Evolutionary conservation across 2,113 vertebrate species (phyloP).

Genomic region (Sorex fumeus): DNA sequence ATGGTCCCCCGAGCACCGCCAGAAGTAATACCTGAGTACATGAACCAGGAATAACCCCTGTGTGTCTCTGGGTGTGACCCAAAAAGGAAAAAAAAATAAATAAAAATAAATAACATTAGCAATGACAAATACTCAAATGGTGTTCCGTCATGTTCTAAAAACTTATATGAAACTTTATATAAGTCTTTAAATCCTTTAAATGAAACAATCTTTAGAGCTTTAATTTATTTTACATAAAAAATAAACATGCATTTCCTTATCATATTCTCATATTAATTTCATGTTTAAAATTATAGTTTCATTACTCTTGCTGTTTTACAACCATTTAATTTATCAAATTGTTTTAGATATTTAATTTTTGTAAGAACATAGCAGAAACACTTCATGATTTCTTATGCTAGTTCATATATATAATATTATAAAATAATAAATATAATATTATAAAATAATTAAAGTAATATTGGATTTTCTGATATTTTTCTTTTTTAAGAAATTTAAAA

Average conservation of each 20-base stretch:
- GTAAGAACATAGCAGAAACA: neutral
- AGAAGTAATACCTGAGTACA: no score
- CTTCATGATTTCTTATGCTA: neutral
- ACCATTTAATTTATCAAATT: neutral
- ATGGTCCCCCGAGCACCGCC: no score
- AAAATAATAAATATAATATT: conserved; percentile 36
- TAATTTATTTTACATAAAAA: conserved; percentile 20
- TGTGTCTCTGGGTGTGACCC: no score
- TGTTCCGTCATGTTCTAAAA: conserved; percentile 19
- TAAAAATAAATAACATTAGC: conserved; percentile 34
- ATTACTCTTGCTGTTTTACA: conserved; percentile 46
- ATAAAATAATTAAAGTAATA: conserved; percentile 27
- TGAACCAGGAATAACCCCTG: no score
- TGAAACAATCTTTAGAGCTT: neutral
- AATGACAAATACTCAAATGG: conserved; percentile 13
- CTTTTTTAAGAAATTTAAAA: neutral
- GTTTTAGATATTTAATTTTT: neutral
- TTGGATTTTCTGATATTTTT: no score
- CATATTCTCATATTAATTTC: neutral
- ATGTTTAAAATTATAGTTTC: neutral
- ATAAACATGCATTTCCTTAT: neutral
- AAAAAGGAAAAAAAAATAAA: no score
- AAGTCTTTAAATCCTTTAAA: no score
- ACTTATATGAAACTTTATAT: no score
- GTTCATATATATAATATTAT: neutral